These are phyloP conservation scores for Sarcophaga variegata DNA, from an alignment of 2,888 invertebrate species.

Conservation along the genomic window DNA sequence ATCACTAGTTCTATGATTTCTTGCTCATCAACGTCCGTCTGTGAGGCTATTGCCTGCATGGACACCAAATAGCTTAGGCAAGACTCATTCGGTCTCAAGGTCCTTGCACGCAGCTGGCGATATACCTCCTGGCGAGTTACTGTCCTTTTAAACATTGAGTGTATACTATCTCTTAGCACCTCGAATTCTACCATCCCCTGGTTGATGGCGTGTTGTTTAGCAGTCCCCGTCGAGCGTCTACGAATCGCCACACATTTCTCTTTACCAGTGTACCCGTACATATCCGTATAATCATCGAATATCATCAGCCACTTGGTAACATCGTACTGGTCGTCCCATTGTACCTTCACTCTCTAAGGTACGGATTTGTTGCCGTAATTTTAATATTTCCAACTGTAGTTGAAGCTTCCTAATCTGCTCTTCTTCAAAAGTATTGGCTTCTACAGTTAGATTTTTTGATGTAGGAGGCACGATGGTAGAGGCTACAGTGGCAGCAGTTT, in stretches of 20 bases:
- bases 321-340: too few species aligned
- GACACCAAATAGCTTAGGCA: constrained; percentile 47
- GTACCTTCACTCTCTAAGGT: too few species aligned
- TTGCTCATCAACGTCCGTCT: constrained; percentile 24
- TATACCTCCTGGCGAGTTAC: constrained; percentile 45
- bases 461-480: too few species aligned
- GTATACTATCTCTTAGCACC: constrained; percentile 29
- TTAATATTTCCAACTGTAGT: too few species aligned
- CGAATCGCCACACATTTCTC: too few species aligned
- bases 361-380: too few species aligned
- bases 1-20: constrained; percentile 34
- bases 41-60: constrained; percentile 41
- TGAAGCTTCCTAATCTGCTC: too few species aligned
- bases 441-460: too few species aligned
- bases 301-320: background rate
- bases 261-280: constrained; percentile 2
- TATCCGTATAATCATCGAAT: background rate
- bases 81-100: constrained; percentile 11
- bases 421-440: too few species aligned
- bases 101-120: constrained; percentile 25
- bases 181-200: constrained; percentile 28
- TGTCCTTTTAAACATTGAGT: constrained; percentile 15
- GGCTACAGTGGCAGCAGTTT: too few species aligned
- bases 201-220: constrained; percentile 2
- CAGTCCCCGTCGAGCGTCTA: background rate